These are phyloP conservation scores for Lindbergichthys nudifrons DNA, from an alignment of 2,797 vertebrate genomes.

Conservation along the genomic window DNA sequence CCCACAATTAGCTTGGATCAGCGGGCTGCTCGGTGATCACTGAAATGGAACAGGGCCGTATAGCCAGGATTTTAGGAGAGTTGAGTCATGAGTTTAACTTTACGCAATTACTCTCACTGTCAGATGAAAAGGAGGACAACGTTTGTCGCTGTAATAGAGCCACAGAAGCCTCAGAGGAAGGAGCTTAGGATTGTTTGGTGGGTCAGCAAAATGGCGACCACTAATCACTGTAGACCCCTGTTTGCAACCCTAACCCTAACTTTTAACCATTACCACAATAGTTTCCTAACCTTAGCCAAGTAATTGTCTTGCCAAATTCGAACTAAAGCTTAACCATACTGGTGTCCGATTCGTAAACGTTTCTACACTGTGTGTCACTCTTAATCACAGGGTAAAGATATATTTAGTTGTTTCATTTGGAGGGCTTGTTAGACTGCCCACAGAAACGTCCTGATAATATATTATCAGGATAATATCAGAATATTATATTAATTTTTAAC, in stretches of 20 bases:
- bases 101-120: neutral
- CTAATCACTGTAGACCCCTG: neutral
- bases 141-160: neutral
- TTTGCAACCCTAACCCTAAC: no score
- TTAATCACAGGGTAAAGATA: no score
- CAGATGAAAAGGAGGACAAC: neutral
- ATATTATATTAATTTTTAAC: no score
- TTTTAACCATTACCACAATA: neutral
- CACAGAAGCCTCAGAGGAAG: neutral
- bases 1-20: conserved; percentile 59
- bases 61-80: conserved; percentile 17
- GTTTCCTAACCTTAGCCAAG: neutral
- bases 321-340: neutral
- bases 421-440: no score
- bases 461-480: no score
- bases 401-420: neutral
- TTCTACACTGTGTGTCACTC: neutral
- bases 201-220: conserved; percentile 1
- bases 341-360: no score
- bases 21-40: conserved; percentile 23
- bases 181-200: neutral
- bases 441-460: neutral
- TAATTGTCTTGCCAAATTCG: neutral
- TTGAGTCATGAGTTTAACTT: neutral
- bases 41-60: conserved; percentile 29